Percentiles rank a stretch among this genome's conserved stretches.
phyloP scores from a whole-genome alignment of 2,113 vertebrate genomes.

The Ceuthmochares aereus region DNA sequence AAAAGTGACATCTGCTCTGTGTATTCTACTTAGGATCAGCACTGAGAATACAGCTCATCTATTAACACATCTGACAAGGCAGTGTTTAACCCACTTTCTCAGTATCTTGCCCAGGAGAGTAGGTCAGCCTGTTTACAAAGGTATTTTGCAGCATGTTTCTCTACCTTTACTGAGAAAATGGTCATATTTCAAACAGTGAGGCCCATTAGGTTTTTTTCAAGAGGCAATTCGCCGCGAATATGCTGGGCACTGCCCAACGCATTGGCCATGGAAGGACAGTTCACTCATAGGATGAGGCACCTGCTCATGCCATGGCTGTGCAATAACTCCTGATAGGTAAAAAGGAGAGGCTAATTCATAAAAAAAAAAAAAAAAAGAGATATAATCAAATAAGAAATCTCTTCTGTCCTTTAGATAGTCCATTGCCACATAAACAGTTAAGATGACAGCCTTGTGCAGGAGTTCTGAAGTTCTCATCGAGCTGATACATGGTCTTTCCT shows the following conservation, averaged over 20 bases:
- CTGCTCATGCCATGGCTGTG: neutral
- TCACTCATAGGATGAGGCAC: neutral
- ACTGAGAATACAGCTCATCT: neutral
- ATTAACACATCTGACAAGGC: neutral
- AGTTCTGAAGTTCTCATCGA: neutral
- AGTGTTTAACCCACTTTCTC: neutral
- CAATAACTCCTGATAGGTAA: neutral
- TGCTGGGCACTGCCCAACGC: neutral
- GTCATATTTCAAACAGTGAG: neutral
- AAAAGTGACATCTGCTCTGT: slow-evolving; percentile 3
- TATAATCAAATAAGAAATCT: neutral
- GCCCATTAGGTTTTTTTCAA: neutral
- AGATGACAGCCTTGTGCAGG: neutral
- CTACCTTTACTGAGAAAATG: neutral
- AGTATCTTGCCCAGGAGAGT: neutral
- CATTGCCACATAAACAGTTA: neutral
- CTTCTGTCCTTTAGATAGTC: neutral
- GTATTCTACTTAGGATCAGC: neutral
- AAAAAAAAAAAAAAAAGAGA: neutral
- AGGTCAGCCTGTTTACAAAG: neutral
- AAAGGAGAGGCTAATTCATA: neutral
- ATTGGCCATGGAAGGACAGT: neutral
- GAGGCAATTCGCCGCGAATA: neutral
- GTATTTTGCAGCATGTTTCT: neutral
- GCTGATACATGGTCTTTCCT: neutral